Percentiles rank a stretch among this genome's conserved stretches.
These are phyloP conservation scores for Sebastiscus tertius DNA, from an alignment of 2,797 vertebrate species.

Conservation along the genomic window DNA sequence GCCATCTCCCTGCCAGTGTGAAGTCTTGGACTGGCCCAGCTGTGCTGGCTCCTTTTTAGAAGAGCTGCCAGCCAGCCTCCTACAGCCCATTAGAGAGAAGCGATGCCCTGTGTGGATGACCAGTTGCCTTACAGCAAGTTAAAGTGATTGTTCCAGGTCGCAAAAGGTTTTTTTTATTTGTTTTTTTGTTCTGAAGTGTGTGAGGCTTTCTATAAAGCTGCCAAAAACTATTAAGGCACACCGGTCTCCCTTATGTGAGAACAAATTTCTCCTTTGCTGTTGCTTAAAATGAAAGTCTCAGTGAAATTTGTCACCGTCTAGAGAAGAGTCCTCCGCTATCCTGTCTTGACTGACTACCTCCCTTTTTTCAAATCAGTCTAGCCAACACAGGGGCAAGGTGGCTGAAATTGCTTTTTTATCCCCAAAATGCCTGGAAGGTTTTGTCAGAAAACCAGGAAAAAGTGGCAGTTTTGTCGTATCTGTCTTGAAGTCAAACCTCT, in stretches of 20 bases:
- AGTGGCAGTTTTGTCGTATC: conserved; percentile 40
- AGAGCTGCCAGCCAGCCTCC: conserved; percentile 28
- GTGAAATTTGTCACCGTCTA: conserved; percentile 71
- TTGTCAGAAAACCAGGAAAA: conserved; percentile 56
- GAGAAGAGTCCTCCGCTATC: conserved; percentile 50
- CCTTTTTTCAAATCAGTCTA: conserved; percentile 53
- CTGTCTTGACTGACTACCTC: conserved; percentile 50
- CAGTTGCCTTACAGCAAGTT: conserved; percentile 28
- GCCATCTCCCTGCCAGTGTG: conserved; percentile 37
- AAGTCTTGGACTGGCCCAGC: conserved; percentile 13
- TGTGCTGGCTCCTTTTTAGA: conserved; percentile 12
- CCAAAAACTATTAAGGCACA: conserved; percentile 31
- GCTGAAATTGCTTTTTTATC: conserved; percentile 75
- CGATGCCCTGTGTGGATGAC: conserved; percentile 34
- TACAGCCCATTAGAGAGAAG: conserved; percentile 38
- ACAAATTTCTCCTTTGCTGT: conserved; percentile 35
- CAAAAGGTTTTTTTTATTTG: conserved; percentile 1
- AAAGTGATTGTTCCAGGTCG: conserved; percentile 37
- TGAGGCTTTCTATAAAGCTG: conserved; percentile 40
- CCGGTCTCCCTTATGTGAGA: conserved; percentile 23
- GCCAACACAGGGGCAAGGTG: conserved; percentile 40
- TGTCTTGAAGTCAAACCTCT: conserved; percentile 52
- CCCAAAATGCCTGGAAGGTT: conserved; percentile 70
- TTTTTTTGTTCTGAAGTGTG: conserved; percentile 7
- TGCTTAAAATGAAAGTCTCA: conserved; percentile 59